Evolutionary conservation across 2,113 vertebrate species (phyloP), one percentile per base, ranked within the genome.

Genomic region (Petrocephalus zakoni): DNA sequence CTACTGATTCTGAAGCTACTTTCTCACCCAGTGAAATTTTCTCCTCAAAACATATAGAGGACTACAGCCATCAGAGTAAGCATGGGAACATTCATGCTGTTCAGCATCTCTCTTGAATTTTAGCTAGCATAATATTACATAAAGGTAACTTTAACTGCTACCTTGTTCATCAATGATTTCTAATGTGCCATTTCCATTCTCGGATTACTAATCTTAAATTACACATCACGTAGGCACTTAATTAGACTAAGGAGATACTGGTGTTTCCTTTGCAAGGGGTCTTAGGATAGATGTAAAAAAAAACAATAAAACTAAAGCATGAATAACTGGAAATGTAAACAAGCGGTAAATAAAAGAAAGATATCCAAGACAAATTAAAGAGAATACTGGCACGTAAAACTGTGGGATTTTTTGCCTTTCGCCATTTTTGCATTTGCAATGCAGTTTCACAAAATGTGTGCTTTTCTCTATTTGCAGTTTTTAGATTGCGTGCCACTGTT

Each of bases 61-160:
- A 19, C 10, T 68, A 68, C n/a, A 68, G 61, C 34, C 37, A 13
- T 19, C 34, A 42, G 1, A 19, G 72, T 8, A 7, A 78, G 6
- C 15, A 78, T 19, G 15, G 34, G 17, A 7, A 42, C 29, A 42
- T 19, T 78, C 15, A 29, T 78, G 34, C 34, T 78, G 34, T 13
- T 42, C 6, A 42, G 11, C 17, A 13, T 19, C 72, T 42, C 2
- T n/a, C 72, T 42, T 78, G 34, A 15, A 19, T 78, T 37, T 34
- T 19, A 42, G 72, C 34, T 42, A 7, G 72, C 72, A 78, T 42
- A 78, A 78, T 78, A 78, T 78, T 78, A 78, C 72, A 78, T 78
- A 78, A 34, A 78, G 72, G 81, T 51, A 84, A 84, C 42, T n/a
- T 84, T 49, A 84, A 84, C 47, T 84, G 47, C 81, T 84, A 51